Conservation (phyloP, 2,797 vertebrate genomes). For the Syngnathus acus region DNA sequence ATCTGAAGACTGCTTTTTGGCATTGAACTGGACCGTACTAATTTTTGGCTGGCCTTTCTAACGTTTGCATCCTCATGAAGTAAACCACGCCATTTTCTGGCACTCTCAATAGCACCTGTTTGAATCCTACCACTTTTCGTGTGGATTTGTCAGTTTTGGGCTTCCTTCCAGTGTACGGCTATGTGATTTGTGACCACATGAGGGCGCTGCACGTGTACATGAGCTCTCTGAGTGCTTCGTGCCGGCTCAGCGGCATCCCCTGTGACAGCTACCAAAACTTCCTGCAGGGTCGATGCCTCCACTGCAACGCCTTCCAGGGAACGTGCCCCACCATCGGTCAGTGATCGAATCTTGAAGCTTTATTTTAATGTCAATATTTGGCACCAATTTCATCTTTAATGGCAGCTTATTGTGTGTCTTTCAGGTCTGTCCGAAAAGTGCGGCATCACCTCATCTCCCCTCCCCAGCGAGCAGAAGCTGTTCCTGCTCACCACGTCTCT, state of each 20-base stretch:
- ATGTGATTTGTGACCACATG: slow-evolving; percentile 95
- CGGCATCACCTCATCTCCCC: slow-evolving; percentile 64
- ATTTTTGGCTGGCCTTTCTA: neutral
- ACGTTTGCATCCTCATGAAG: neutral
- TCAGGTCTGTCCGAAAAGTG: slow-evolving; percentile 76
- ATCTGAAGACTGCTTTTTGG: neutral
- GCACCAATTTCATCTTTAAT: slow-evolving; percentile 1
- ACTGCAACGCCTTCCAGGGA: slow-evolving; percentile 69
- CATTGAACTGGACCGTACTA: neutral
- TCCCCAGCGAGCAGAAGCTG: slow-evolving; percentile 75
- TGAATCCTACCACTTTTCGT: slow-evolving; percentile 17
- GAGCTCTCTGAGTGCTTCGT: slow-evolving; percentile 76
- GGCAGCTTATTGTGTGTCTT: slow-evolving; percentile 26
- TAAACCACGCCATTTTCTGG: neutral
- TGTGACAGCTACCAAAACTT: slow-evolving; percentile 80
- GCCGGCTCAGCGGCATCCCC: slow-evolving; percentile 76
- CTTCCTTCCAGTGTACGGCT: slow-evolving; percentile 77
- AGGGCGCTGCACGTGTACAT: slow-evolving; percentile 87
- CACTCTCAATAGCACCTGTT: neutral
- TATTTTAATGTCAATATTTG: no score
- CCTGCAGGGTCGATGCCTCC: slow-evolving; percentile 72
- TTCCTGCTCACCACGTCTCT: slow-evolving; percentile 77
- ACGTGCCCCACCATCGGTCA: slow-evolving; percentile 86
- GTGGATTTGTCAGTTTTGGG: slow-evolving; percentile 6
- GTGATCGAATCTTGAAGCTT: neutral